Evolutionary conservation across 1,140 invertebrate species (phyloP).

Genomic region (Bombus confusus): DNA sequence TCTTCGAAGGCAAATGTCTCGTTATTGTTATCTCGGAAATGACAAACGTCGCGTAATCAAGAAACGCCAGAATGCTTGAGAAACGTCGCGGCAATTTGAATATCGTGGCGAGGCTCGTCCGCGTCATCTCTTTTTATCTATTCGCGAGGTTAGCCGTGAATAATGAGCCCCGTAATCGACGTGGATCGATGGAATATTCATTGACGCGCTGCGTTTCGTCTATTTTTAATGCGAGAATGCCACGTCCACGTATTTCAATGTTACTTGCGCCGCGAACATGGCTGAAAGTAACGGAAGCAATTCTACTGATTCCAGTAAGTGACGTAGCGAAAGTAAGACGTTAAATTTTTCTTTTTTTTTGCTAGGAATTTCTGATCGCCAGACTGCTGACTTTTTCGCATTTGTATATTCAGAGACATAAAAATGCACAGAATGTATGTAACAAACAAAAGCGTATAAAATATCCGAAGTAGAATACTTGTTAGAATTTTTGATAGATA

Average conservation of each 20-base stretch:
- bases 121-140: slow-evolving; percentile 30
- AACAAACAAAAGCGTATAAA: too few relatives aligned
- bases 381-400: too few relatives aligned
- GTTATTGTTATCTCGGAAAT: slow-evolving; percentile 26
- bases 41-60: background rate
- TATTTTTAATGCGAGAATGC: slow-evolving; percentile 30
- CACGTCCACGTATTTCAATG: slow-evolving; percentile 4
- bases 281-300: background rate
- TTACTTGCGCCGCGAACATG: background rate
- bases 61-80: slow-evolving; percentile 5
- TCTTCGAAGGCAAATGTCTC: background rate
- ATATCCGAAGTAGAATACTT: too few relatives aligned
- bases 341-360: background rate
- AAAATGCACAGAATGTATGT: too few relatives aligned
- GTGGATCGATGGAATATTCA: slow-evolving; percentile 21
- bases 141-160: slow-evolving; percentile 7
- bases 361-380: background rate
- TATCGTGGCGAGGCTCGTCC: slow-evolving; percentile 37
- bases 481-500: too few relatives aligned
- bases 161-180: slow-evolving; percentile 19
- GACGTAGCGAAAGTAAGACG: background rate
- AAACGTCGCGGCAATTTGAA: slow-evolving; percentile 21
- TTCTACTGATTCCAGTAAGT: background rate
- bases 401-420: too few relatives aligned
- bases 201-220: background rate